Evolutionary conservation across 2,113 vertebrate genomes (phyloP).

Genomic region (Pantherophis guttatus): DNA sequence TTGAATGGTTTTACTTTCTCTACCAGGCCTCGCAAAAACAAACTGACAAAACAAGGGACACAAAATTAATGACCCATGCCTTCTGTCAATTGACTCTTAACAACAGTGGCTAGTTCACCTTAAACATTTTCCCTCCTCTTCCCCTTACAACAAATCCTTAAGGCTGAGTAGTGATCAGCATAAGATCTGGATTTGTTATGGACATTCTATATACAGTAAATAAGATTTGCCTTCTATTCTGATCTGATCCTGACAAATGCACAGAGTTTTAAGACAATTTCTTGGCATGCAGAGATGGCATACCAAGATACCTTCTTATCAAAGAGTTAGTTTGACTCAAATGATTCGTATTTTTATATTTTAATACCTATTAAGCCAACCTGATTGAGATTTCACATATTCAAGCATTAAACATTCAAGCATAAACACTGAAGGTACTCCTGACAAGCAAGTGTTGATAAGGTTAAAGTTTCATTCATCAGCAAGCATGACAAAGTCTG

Average conservation of each 20-base stretch:
- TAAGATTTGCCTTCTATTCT: conserved; percentile 82
- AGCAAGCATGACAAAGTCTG: conserved; percentile 30
- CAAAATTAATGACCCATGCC: conserved; percentile 99
- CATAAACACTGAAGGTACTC: conserved; percentile 10
- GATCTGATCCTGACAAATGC: conserved; percentile 71
- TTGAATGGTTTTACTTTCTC: conserved; percentile 99
- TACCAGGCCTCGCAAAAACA: conserved; percentile 93
- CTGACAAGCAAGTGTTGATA: conserved; percentile 45
- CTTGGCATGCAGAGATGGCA: no score
- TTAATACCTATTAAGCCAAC: conserved; percentile 5
- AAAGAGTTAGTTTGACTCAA: neutral
- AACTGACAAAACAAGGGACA: conserved; percentile 99
- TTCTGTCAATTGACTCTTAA: conserved; percentile 91
- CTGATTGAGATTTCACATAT: conserved; percentile 24
- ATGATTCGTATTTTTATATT: conserved; percentile 25
- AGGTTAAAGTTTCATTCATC: conserved; percentile 45
- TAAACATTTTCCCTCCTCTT: conserved; percentile 71
- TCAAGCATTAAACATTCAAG: conserved; percentile 37
- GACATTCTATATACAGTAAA: conserved; percentile 72
- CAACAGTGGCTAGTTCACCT: conserved; percentile 83
- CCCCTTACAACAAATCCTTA: conserved; percentile 66
- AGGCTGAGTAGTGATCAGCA: conserved; percentile 76
- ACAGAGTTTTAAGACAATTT: conserved; percentile 44
- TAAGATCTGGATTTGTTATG: conserved; percentile 76
- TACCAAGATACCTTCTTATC: neutral